Percentiles rank a stretch among this genome's conserved stretches.
These are phyloP conservation scores for Mesoclemmys tuberculata DNA, from an alignment of 2,113 vertebrate genomes.

Conservation along the genomic window DNA sequence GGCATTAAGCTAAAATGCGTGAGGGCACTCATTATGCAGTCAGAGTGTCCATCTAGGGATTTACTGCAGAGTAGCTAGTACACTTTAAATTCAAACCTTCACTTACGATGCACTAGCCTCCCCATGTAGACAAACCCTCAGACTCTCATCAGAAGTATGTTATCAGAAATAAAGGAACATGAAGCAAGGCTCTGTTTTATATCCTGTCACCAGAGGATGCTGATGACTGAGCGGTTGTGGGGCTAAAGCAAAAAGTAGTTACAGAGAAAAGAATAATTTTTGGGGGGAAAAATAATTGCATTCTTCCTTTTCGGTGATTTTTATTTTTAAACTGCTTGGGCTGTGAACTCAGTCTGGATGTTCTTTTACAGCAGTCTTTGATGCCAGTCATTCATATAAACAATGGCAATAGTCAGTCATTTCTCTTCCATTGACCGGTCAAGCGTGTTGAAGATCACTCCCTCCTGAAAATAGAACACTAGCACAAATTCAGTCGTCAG, in stretches of 20 bases:
- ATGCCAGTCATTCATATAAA: background rate
- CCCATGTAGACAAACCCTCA: background rate
- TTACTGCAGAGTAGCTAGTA: background rate
- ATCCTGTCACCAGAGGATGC: background rate
- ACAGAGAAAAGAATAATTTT: background rate
- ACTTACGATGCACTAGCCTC: background rate
- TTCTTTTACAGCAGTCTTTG: background rate
- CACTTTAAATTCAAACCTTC: background rate
- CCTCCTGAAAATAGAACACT: background rate
- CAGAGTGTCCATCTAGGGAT: background rate
- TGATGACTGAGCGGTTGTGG: background rate
- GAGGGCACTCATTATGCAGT: background rate
- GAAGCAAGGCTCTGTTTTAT: background rate
- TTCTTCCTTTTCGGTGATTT: background rate
- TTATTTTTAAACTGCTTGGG: background rate
- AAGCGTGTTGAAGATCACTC: background rate
- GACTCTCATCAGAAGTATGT: conserved; percentile 6
- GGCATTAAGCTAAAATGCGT: background rate
- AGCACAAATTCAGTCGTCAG: background rate
- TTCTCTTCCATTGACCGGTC: background rate
- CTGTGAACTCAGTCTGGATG: fast-evolving
- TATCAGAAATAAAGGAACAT: conserved; percentile 15
- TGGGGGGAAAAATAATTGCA: background rate
- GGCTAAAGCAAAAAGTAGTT: background rate
- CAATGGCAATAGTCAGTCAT: background rate